Evolutionary conservation across 1,140 invertebrate species (phyloP).

Genomic region (Drosophila cardini): DNA sequence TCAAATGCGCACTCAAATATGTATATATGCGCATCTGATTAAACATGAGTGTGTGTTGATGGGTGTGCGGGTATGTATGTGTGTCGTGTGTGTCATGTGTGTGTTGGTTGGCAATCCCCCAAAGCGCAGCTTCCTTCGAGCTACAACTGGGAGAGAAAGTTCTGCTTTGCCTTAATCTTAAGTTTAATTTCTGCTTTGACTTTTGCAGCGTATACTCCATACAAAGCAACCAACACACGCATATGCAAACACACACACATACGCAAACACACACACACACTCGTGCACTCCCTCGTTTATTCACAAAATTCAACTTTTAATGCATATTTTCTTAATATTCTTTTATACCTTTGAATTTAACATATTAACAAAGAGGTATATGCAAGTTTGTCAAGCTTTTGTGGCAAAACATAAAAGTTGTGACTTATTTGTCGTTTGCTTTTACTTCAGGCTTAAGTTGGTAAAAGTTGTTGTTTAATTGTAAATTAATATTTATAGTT

Average conservation of each 20-base stretch:
- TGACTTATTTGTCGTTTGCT: too few species aligned
- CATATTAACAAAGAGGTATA: slow-evolving; percentile 1
- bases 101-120: slow-evolving; percentile 54
- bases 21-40: slow-evolving; percentile 80
- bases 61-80: slow-evolving; percentile 31
- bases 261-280: slow-evolving; percentile 15
- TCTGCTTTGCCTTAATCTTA: slow-evolving; percentile 72
- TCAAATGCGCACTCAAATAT: slow-evolving; percentile 73
- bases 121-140: slow-evolving; percentile 30
- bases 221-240: slow-evolving; percentile 19
- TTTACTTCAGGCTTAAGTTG: neutral
- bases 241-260: slow-evolving; percentile 14
- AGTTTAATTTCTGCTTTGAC: slow-evolving; percentile 79
- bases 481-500: too few species aligned
- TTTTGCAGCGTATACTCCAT: slow-evolving; percentile 48
- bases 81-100: slow-evolving; percentile 44
- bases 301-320: slow-evolving; percentile 48
- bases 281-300: neutral
- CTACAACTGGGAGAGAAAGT: slow-evolving; percentile 24
- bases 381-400: neutral
- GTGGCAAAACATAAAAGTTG: neutral
- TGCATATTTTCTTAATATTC: slow-evolving; percentile 45
- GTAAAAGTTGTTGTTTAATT: too few species aligned
- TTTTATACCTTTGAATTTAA: neutral
- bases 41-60: slow-evolving; percentile 63